phyloP scores from a whole-genome alignment of 1,140 invertebrate genomes.

The Caenorhabditis latens region DNA sequence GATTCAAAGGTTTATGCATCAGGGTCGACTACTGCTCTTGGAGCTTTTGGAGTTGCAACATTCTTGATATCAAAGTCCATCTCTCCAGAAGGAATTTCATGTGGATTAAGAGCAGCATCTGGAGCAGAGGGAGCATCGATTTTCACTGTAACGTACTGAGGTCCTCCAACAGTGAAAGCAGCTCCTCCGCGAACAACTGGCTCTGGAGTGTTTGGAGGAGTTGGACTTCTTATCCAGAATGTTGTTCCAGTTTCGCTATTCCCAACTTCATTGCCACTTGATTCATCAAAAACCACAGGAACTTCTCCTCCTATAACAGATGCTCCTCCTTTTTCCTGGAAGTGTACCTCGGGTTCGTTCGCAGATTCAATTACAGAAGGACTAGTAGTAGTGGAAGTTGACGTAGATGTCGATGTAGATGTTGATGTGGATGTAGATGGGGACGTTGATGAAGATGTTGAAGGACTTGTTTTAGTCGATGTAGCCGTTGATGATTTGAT shows the following conservation, averaged over 20 bases:
- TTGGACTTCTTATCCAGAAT: constrained; percentile 43
- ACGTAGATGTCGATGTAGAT: not conserved
- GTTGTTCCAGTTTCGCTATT: constrained; percentile 3
- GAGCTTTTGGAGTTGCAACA: constrained; percentile 29
- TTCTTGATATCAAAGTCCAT: constrained; percentile 9
- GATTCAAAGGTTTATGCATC: not conserved
- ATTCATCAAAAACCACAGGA: not conserved
- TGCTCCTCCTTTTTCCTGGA: not conserved
- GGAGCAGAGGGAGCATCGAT: constrained; percentile 7
- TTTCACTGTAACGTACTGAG: not conserved
- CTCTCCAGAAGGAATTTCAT: not conserved
- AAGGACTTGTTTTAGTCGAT: not conserved
- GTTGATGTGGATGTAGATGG: not conserved
- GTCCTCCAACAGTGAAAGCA: not conserved
- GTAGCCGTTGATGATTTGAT: not conserved
- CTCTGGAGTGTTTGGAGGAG: not conserved
- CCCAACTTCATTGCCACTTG: not conserved
- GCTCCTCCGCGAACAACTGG: not conserved
- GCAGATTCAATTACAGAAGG: not conserved
- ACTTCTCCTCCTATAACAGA: not conserved
- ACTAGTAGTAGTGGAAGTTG: not conserved
- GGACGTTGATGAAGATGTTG: not conserved
- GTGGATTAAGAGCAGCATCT: not conserved
- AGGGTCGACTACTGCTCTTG: constrained; percentile 13
- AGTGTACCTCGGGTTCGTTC: not conserved